These are phyloP conservation scores for Eretmochelys imbricata DNA, from an alignment of 2,113 vertebrate genomes.

Conservation along the genomic window DNA sequence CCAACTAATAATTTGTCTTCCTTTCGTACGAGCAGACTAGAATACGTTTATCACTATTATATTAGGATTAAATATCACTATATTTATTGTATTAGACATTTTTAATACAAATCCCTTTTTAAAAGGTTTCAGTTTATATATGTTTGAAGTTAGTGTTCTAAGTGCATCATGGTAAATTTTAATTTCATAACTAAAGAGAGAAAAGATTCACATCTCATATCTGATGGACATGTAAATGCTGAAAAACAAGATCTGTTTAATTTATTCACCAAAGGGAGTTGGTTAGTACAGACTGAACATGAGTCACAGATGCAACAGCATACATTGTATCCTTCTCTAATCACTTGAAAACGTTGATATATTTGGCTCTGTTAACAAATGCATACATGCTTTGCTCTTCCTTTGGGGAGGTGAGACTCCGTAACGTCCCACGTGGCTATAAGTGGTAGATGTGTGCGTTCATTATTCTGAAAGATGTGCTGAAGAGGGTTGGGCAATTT, in stretches of 20 bases:
- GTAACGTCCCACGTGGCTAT: background rate
- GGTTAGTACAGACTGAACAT: background rate
- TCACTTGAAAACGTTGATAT: background rate
- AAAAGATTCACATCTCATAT: background rate
- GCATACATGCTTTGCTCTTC: background rate
- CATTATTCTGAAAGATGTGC: background rate
- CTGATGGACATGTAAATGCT: background rate
- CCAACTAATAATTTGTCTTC: background rate
- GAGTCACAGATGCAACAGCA: background rate
- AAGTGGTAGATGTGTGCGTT: background rate
- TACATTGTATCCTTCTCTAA: background rate
- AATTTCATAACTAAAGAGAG: background rate
- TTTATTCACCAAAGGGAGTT: background rate
- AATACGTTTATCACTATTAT: background rate
- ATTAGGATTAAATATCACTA: background rate
- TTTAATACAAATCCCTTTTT: background rate
- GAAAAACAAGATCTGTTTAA: background rate
- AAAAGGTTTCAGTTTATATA: background rate
- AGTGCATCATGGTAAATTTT: background rate
- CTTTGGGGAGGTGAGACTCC: background rate
- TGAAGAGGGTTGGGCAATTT: background rate
- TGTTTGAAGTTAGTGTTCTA: background rate
- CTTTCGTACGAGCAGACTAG: background rate
- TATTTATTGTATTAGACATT: too few species aligned
- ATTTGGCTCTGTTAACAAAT: background rate